Evolutionary conservation across 2,888 invertebrate genomes (phyloP).

Genomic region (Fragum fragum): DNA sequence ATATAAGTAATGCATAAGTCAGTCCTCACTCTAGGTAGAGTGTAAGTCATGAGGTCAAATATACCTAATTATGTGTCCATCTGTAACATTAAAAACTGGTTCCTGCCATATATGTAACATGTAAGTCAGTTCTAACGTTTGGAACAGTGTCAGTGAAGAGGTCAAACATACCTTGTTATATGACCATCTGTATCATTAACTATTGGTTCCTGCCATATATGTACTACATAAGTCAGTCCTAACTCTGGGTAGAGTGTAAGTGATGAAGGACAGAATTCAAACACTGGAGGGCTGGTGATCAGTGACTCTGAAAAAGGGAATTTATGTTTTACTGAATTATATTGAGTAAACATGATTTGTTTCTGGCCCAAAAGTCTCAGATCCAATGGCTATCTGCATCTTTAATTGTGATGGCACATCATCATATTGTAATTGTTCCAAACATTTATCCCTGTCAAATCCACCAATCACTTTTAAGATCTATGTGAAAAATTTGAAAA

Average conservation of each 20-base stretch:
- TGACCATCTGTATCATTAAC: slow-evolving; percentile 38
- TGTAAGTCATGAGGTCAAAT: not conserved
- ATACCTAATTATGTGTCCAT: slow-evolving; percentile 45
- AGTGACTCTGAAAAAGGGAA: slow-evolving; percentile 19
- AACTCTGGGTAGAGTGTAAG: slow-evolving; percentile 34
- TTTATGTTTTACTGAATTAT: too few species aligned
- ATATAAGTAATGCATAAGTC: slow-evolving; percentile 31
- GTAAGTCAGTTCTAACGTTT: not conserved
- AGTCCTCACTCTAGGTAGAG: slow-evolving; percentile 19
- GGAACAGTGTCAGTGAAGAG: not conserved
- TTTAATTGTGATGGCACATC: too few species aligned
- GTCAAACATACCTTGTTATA: slow-evolving; percentile 39
- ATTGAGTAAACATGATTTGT: too few species aligned
- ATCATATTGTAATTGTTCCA: too few species aligned
- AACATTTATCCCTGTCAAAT: too few species aligned
- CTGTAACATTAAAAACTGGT: slow-evolving; percentile 26
- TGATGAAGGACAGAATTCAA: slow-evolving; percentile 48
- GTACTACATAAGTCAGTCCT: slow-evolving; percentile 25
- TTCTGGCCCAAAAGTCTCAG: too few species aligned
- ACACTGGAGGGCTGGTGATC: slow-evolving; percentile 23
- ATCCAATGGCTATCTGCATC: too few species aligned
- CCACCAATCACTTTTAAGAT: too few species aligned
- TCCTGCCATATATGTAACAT: slow-evolving; percentile 27
- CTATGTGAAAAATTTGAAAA: too few species aligned
- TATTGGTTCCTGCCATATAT: slow-evolving; percentile 41